Conservation (phyloP, 2,113 vertebrate species). For the Notechis scutatus region DNA sequence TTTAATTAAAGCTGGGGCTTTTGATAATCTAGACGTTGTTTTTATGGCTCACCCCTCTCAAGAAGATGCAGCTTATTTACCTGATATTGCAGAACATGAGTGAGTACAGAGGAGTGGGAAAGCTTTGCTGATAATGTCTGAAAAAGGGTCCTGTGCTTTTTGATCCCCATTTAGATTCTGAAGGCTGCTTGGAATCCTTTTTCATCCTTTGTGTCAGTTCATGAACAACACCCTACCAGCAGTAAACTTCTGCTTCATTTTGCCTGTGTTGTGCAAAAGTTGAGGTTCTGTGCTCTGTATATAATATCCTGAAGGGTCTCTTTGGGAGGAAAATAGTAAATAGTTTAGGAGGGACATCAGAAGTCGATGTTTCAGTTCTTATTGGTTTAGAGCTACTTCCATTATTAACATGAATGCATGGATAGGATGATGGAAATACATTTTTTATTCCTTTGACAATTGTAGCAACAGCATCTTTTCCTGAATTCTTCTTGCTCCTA, state of each 20-base stretch:
- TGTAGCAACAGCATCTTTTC: neutral
- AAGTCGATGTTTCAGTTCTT: neutral
- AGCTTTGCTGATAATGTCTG: too few relatives aligned
- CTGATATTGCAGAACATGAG: conserved; percentile 76
- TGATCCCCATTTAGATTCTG: neutral
- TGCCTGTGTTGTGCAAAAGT: neutral
- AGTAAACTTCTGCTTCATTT: neutral
- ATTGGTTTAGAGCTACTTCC: neutral
- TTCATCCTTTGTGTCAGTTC: neutral
- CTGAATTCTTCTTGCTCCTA: neutral
- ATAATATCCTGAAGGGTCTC: neutral
- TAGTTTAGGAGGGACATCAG: neutral
- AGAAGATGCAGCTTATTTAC: conserved; percentile 77
- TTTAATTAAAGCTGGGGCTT: conserved; percentile 81
- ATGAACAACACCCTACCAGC: neutral
- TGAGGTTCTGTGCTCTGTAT: neutral
- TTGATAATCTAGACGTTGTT: conserved; percentile 79
- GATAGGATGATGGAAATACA: neutral
- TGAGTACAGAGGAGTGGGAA: conserved; percentile 56
- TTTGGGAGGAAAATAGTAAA: neutral
- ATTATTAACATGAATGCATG: neutral
- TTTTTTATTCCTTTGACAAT: neutral
- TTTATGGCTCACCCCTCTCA: conserved; percentile 90
- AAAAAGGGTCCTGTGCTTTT: neutral
- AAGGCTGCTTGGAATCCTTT: neutral